Conservation (phyloP, 2,797 vertebrate genomes). For the Alcedo atthis region DNA sequence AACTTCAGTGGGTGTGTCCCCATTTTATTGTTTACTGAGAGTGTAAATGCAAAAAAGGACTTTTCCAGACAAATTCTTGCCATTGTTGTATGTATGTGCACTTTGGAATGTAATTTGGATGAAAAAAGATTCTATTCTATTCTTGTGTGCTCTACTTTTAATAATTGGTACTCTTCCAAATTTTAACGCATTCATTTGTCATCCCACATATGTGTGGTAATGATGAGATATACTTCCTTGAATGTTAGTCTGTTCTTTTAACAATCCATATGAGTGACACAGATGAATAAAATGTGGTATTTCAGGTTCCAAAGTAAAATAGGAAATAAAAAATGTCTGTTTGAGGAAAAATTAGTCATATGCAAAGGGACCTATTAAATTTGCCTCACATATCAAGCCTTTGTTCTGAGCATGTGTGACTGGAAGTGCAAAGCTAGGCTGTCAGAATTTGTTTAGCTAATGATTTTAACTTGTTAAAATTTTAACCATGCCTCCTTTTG, state of each 20-base stretch:
- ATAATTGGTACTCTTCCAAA: background rate
- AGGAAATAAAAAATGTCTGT: conserved; percentile 58
- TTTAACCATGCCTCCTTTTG: conserved; percentile 74
- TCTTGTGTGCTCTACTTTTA: conserved; percentile 32
- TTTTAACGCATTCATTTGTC: conserved; percentile 39
- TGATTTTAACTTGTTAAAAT: conserved; percentile 77
- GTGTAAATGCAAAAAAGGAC: background rate
- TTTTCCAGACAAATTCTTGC: background rate
- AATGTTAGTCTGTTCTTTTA: conserved; percentile 25
- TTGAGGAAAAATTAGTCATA: conserved; percentile 75
- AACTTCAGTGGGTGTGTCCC: fast-evolving
- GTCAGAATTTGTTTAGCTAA: conserved; percentile 79
- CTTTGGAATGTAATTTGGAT: background rate
- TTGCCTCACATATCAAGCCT: conserved; percentile 64
- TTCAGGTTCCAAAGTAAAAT: conserved; percentile 56
- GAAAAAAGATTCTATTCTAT: background rate
- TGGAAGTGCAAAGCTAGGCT: conserved; percentile 71
- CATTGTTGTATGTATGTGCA: background rate
- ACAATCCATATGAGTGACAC: conserved; percentile 14
- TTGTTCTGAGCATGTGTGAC: conserved; percentile 73
- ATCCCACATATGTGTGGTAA: background rate
- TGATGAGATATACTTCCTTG: conserved; percentile 24
- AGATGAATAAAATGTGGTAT: conserved; percentile 69
- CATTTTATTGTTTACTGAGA: background rate
- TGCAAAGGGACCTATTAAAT: conserved; percentile 76